Evolutionary conservation across 2,888 invertebrate species (phyloP), one percentile per base, ranked within the genome.

Genomic region (Scaptomyza flava): DNA sequence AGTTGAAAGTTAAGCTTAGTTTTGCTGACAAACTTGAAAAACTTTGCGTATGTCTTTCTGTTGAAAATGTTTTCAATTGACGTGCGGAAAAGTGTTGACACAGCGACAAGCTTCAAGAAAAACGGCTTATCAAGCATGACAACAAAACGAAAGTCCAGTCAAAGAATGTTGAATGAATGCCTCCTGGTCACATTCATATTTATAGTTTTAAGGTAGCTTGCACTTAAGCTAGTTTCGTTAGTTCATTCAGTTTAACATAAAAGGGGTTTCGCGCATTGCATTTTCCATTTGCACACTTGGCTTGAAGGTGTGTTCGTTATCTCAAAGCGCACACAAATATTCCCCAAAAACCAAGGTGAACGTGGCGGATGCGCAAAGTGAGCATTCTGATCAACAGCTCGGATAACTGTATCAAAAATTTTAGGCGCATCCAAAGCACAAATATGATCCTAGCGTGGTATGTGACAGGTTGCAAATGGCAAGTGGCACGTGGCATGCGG

Each of bases 51-150:
- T 46, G 59, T 52, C 58, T 42, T 61, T 58, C 30, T 27, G 31
- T 23, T 36, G 14, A 51, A 66, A 70, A 47, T 57, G 56, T 54
- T 70, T 74, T 74, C 57, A 74, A 74, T 70, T 60, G 57, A 74
- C 56, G 68, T 71, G 46, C 42, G 60, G 1, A 54, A 61, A 77
- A 69, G 58, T 75, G 77, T 75, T 68, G 72, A 65, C 68, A 43
- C 62, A 65, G 77, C 77, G 41, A 33, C 58, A 53, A 60, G 52
- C 12, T 33, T 43, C 5, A 42, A 31, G 42, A 17, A 36, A 60
- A 77, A 68, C 54, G 65, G 74, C 17, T 17, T 77, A 62, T 57
- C 53, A 48, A 60, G 73, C 74, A 70, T 63, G 77, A 63, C 61
- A 41, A 36, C 36, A 23, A 23, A 3, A 23, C 23, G 1, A 12